phyloP scores from a whole-genome alignment of 2,113 vertebrate genomes.

The Saccopteryx leptura region DNA sequence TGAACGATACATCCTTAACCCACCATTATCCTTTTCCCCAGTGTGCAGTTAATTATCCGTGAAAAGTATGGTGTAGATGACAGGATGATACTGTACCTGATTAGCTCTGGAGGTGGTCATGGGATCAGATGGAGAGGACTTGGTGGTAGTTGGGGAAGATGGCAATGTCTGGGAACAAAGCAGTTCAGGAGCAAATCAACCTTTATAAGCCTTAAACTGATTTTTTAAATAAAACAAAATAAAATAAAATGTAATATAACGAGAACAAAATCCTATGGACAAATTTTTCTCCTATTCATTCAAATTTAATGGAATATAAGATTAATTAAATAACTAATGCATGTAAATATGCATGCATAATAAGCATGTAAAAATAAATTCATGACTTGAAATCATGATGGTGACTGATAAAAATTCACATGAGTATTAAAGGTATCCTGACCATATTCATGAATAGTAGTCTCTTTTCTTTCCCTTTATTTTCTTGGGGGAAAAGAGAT shows the following conservation, averaged over 20 bases:
- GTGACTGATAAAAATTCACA: conserved; percentile 87
- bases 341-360: conserved; percentile 92
- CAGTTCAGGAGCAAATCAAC: conserved; percentile 96
- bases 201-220: conserved; percentile 93
- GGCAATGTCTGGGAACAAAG: conserved; percentile 97
- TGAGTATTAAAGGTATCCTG: conserved; percentile 88
- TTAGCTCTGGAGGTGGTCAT: conserved; percentile 96
- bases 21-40: conserved; percentile 91
- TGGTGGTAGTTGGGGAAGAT: conserved; percentile 96
- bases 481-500: conserved; percentile 86
- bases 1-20: conserved; percentile 92
- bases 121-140: conserved; percentile 96
- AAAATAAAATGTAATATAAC: conserved; percentile 91
- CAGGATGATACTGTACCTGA: conserved; percentile 95
- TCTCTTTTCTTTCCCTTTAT: conserved; percentile 87
- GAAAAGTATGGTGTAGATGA: conserved; percentile 94
- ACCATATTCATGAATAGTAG: conserved; percentile 85
- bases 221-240: conserved; percentile 90
- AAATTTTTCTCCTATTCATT: conserved; percentile 88
- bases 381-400: conserved; percentile 91
- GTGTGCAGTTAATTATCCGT: conserved; percentile 90
- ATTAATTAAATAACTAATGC: conserved; percentile 89
- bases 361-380: conserved; percentile 92
- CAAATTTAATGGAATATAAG: conserved; percentile 92
- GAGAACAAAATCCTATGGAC: conserved; percentile 90